Evolutionary conservation across 2,888 invertebrate species (phyloP).

Genomic region (Parnassius orleans): DNA sequence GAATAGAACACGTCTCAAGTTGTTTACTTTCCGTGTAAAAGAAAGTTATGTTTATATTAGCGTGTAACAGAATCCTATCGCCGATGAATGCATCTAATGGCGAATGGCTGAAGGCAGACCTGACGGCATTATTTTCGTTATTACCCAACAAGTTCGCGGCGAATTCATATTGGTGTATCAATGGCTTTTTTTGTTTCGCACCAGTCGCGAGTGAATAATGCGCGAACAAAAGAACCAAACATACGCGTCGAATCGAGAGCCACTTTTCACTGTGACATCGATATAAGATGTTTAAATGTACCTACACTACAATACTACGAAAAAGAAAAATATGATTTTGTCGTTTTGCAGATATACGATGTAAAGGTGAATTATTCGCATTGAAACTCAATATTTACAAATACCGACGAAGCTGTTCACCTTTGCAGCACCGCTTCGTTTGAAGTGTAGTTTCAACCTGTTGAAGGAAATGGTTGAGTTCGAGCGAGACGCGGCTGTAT

Average conservation of each 20-base stretch:
- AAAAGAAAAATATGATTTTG: slow-evolving; percentile 37
- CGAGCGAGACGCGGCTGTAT: slow-evolving; percentile 50
- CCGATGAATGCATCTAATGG: not conserved
- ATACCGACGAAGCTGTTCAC: slow-evolving; percentile 61
- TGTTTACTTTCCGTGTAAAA: slow-evolving; percentile 23
- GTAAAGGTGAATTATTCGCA: slow-evolving; percentile 33
- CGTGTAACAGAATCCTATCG: slow-evolving; percentile 13
- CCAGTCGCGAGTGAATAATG: slow-evolving; percentile 56
- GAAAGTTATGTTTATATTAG: slow-evolving; percentile 18
- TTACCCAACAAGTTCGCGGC: slow-evolving; percentile 32
- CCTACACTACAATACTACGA: slow-evolving; percentile 33
- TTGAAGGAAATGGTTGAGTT: slow-evolving; percentile 44
- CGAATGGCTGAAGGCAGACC: slow-evolving; percentile 5
- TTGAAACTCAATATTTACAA: slow-evolving; percentile 59
- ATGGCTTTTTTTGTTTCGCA: slow-evolving; percentile 62
- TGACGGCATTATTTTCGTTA: slow-evolving; percentile 17
- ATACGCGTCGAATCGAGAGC: slow-evolving; percentile 66
- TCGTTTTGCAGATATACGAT: slow-evolving; percentile 14
- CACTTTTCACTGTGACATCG: slow-evolving; percentile 61
- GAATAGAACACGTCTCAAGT: slow-evolving; percentile 1
- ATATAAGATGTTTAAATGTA: slow-evolving; percentile 43
- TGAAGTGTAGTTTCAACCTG: slow-evolving; percentile 28
- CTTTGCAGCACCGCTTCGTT: slow-evolving; percentile 45
- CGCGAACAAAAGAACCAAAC: slow-evolving; percentile 71
- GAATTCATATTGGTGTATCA: slow-evolving; percentile 34